Evolutionary conservation across 2,797 vertebrate genomes (phyloP), one percentile per base, ranked within the genome.

Genomic region (Clarias laeviceps): DNA sequence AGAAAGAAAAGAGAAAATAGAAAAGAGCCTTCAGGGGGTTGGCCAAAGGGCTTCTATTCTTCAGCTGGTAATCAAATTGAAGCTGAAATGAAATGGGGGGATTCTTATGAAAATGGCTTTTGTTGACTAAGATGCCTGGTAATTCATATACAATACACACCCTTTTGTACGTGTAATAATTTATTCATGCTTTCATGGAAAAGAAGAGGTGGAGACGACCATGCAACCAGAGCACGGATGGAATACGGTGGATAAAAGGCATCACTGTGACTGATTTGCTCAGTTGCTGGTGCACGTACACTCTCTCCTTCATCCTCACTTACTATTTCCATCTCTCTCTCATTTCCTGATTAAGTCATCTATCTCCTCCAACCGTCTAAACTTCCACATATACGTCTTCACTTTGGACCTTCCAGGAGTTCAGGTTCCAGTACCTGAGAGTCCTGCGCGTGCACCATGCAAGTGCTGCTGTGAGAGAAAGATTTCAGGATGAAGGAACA

Each of bases 51-150:
- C 96, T 96, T 95, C 97, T 96, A 96, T 97, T 97, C 97, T 97
- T 97, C 95, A 93, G 95, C 96, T 96, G 96, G 96, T 98, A 98
- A 99, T 98, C 97, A 98, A 98, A 98, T 96, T 97, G 97, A 96
- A 97, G 97, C 97, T 96, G 96, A 97, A 98, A 98, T 98, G 97
- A 98, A 98, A 99, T 98, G 93, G 83, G 96, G 59, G 96, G 97
- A 98, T 98, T 98, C 96, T 97, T 97, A 97, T 98, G 97, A 98
- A 99, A 99, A 98, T 97, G 96, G 94, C 96, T 96, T 98, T 99
- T 99, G 98, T 98, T 98, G 96, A 96, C 95, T 95, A 96, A 80
- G 95, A 96, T 97, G 96, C 96, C 97, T 97, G 96, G 97, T 98
- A 97, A 99, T 99, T 98, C 97, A 98, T 97, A 98, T 98, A 98